Evolutionary conservation across 2,888 invertebrate species (phyloP).

Genomic region (Zootermopsis nevadensis): DNA sequence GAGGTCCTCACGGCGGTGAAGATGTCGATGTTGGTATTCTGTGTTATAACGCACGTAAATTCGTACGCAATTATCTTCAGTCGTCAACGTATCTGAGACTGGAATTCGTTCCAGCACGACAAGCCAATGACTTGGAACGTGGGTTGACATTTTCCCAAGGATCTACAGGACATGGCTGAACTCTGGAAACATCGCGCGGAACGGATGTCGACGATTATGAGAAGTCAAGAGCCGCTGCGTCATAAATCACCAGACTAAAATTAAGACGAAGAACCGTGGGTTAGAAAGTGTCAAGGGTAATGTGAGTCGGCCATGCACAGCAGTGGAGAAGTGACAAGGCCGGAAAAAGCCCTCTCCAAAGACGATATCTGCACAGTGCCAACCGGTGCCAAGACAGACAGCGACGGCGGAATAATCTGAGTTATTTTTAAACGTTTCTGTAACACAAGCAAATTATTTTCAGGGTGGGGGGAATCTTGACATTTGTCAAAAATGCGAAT

Average conservation of each 20-base stretch:
- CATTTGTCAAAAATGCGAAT: too few species aligned
- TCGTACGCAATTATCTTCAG: too few species aligned
- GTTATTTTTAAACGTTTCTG: too few species aligned
- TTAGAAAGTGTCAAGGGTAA: constrained; percentile 20
- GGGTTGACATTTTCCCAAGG: background rate
- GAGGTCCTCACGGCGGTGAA: too few species aligned
- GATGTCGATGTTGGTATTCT: too few species aligned
- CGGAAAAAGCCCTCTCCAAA: background rate
- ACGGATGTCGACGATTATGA: constrained; percentile 13
- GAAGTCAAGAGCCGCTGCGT: background rate
- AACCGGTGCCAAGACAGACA: too few species aligned
- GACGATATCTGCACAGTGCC: too few species aligned
- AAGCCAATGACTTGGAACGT: background rate
- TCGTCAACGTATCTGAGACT: background rate
- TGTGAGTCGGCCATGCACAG: background rate
- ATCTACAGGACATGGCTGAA: background rate
- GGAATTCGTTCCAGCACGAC: background rate
- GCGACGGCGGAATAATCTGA: too few species aligned
- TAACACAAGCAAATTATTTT: too few species aligned
- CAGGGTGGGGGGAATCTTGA: too few species aligned
- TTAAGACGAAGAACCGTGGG: background rate
- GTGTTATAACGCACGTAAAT: too few species aligned
- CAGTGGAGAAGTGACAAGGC: background rate
- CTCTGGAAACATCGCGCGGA: constrained; percentile 10
- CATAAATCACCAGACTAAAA: constrained; percentile 17